phyloP scores from a whole-genome alignment of 2,113 vertebrate genomes.

The Oryctolagus cuniculus region DNA sequence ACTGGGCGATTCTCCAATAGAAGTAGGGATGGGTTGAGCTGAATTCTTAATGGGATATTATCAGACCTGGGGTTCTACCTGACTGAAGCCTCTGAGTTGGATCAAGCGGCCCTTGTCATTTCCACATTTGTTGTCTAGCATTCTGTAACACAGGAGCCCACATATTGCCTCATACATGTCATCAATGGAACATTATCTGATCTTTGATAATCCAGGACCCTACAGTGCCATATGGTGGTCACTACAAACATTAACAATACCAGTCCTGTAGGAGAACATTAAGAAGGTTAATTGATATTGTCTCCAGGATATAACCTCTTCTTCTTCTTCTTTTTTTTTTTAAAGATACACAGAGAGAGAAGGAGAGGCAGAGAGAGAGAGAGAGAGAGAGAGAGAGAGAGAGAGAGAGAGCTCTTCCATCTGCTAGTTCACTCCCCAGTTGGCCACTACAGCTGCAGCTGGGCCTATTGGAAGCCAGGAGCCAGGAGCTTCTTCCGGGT shows the following conservation, averaged over 20 bases:
- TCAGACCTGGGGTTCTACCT: constrained; percentile 5
- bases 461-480: no score
- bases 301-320: neutral
- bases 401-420: no score
- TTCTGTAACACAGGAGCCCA: neutral
- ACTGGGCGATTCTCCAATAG: neutral
- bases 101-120: neutral
- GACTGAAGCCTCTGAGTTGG: neutral
- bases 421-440: no score
- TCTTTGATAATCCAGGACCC: neutral
- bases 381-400: no score
- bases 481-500: no score
- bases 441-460: no score
- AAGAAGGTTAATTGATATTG: neutral
- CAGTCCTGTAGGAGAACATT: neutral
- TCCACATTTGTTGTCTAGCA: neutral
- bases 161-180: neutral
- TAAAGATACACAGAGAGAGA: no score
- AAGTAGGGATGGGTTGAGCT: neutral
- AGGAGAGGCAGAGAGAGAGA: no score
- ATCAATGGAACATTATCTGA: neutral
- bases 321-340: no score
- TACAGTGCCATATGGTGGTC: neutral
- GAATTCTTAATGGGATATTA: neutral
- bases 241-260: neutral